Evolutionary conservation across 2,888 invertebrate species (phyloP), one percentile per base, ranked within the genome.

Genomic region (Archaeoteleia sp.): DNA sequence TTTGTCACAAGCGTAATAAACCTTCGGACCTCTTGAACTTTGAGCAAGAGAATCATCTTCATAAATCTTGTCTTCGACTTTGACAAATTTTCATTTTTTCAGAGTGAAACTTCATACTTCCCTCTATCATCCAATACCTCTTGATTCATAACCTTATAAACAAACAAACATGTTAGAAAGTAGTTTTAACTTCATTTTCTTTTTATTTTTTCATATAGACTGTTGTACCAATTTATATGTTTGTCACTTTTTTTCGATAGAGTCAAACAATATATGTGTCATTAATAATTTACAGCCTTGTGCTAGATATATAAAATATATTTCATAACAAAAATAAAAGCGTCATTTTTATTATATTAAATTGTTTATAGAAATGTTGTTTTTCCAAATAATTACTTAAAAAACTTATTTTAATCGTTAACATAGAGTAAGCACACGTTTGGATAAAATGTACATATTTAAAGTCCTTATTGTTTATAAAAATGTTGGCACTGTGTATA

Each of bases 141-240:
- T 91, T 91, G 91, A 91, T 91, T 91, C 91, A 91, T 90, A 90
- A 91, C 92, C 92, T 92, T 92, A 90, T 90, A 91, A 92, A 91
- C 90, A 91, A 91, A 91, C 90, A 91, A 91, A 92, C 77, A 81
- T 80, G 82, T 85, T 85, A 85, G 85, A 85, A 80, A 84, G 79
- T 80, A 76, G 70, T 71, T 78, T 73, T 73, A 75, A 60, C 58
- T 72, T 77, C 75, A 73, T 72, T 72, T 65, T 72, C 46, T 67
- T 73, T 72, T 75, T 71, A 68, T 63, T 73, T 74, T 69, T 70
- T 71, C 72, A 70, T 48, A 7, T 7, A 23, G 53, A 63, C 20
- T 69, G 37, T 53, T 39, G 60, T 63, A n/a, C n/a, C n/a, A n/a
- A n/a, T n/a, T n/a, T n/a, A n/a, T 55, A 40, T 20, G 43, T 46